Evolutionary conservation across 2,113 vertebrate genomes (phyloP).

Genomic region (Muntiacus muntjak): DNA sequence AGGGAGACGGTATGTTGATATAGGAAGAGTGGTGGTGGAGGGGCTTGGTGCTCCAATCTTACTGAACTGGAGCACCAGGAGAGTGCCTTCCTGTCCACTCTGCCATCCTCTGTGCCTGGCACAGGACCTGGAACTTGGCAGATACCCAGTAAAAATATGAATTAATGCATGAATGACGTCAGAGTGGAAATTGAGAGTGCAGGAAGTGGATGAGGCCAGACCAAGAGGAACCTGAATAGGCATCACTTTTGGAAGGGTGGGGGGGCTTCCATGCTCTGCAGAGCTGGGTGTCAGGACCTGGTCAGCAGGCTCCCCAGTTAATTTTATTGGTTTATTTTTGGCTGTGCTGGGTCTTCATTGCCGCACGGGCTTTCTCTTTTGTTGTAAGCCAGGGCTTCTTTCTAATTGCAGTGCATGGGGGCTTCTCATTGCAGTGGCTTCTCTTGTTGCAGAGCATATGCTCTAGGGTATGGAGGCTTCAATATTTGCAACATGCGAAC

Average conservation of each 20-base stretch:
- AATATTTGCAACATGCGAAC: not conserved
- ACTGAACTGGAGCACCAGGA: not conserved
- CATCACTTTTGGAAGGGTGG: not conserved
- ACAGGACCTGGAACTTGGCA: not conserved
- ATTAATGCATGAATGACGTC: not conserved
- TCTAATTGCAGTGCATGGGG: not conserved
- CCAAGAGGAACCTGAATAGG: not conserved
- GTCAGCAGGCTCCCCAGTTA: not conserved
- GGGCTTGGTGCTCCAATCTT: fast-evolving
- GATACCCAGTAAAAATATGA: not conserved
- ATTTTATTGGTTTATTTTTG: not conserved
- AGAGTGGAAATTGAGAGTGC: not conserved
- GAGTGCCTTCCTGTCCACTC: not conserved
- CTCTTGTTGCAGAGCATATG: not conserved
- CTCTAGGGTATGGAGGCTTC: not conserved
- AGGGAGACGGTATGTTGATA: too few relatives aligned
- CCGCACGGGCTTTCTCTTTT: not conserved
- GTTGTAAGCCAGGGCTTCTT: not conserved
- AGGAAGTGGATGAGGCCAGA: not conserved
- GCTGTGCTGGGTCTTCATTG: not conserved
- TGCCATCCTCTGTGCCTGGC: not conserved
- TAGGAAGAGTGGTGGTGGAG: not conserved
- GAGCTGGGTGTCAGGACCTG: not conserved
- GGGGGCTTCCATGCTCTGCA: not conserved
- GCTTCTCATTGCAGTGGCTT: not conserved